These are phyloP conservation scores for Phyllotreta striolata DNA, from an alignment of 2,888 invertebrate species.

Conservation along the genomic window DNA sequence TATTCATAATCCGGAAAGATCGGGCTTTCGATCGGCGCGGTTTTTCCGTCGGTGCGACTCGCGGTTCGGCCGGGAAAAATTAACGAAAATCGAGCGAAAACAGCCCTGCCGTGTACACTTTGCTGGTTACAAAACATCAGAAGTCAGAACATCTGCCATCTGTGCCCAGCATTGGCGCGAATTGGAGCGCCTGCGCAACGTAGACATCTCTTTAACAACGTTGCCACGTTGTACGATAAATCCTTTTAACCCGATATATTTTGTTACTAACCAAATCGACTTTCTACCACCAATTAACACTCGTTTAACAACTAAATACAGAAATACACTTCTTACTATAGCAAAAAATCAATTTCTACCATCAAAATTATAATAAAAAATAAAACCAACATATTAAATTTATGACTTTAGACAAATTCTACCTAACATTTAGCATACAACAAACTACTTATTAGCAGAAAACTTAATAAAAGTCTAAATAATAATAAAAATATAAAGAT, in stretches of 20 bases:
- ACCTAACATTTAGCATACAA: too few relatives aligned
- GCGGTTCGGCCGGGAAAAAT: conserved; percentile 48
- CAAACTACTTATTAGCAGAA: too few relatives aligned
- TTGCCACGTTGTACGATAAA: conserved; percentile 1
- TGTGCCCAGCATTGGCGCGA: conserved; percentile 63
- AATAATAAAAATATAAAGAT: too few relatives aligned
- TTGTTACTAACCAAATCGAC: too few relatives aligned
- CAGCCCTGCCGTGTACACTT: conserved; percentile 54
- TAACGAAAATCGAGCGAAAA: conserved; percentile 49
- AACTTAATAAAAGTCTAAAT: too few relatives aligned
- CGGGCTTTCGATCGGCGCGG: conserved; percentile 40
- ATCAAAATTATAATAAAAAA: too few relatives aligned
- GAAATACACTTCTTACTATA: too few relatives aligned
- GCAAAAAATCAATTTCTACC: too few relatives aligned
- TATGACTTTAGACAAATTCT: too few relatives aligned
- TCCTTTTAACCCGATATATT: not conserved
- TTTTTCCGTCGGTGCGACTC: conserved; percentile 37
- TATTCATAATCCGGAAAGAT: conserved; percentile 45
- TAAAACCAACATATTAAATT: too few relatives aligned
- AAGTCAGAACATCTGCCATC: conserved; percentile 63
- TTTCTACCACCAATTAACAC: too few relatives aligned
- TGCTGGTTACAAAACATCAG: conserved; percentile 61
- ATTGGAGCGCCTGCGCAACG: conserved; percentile 53
- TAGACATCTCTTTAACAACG: conserved; percentile 22
- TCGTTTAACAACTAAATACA: too few relatives aligned